Evolutionary conservation across 2,113 vertebrate species (phyloP).

Genomic region (Ceyx cyanopectus): DNA sequence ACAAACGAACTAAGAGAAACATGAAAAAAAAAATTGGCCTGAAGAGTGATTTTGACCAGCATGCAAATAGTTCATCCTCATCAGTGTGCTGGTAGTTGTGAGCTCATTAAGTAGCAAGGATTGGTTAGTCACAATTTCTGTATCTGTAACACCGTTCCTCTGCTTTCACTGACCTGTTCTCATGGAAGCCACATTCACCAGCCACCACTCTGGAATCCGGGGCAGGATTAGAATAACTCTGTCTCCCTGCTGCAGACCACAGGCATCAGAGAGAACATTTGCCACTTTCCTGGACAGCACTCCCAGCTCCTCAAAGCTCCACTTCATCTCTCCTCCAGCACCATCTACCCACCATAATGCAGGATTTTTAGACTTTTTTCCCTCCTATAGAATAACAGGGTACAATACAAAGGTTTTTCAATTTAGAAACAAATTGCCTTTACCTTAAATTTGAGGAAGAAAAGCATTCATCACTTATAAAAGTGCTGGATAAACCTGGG

Average conservation of each 20-base stretch:
- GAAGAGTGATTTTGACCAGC: background rate
- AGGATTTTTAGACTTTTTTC: constrained; percentile 61
- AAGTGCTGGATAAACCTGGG: background rate
- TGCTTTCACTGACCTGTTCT: constrained; percentile 76
- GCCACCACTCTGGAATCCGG: constrained; percentile 85
- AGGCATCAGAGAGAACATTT: constrained; percentile 77
- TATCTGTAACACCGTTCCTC: background rate
- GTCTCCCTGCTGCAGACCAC: constrained; percentile 77
- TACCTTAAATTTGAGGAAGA: background rate
- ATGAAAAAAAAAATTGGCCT: background rate
- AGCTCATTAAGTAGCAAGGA: background rate
- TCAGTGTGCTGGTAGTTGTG: background rate
- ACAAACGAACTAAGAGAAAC: background rate
- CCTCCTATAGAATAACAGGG: constrained; percentile 51
- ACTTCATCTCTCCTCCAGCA: constrained; percentile 73
- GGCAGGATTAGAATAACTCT: constrained; percentile 81
- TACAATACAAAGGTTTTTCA: background rate
- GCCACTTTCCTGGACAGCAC: constrained; percentile 78
- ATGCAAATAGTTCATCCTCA: background rate
- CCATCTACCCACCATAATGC: constrained; percentile 84
- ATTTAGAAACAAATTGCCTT: background rate
- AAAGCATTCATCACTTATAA: background rate
- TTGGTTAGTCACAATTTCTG: background rate
- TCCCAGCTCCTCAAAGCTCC: constrained; percentile 85
- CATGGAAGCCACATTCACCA: constrained; percentile 83